Base-by-base conservation (phyloP, 2,797 vertebrate genomes). In the Kryptolebias ocellatus region DNA sequence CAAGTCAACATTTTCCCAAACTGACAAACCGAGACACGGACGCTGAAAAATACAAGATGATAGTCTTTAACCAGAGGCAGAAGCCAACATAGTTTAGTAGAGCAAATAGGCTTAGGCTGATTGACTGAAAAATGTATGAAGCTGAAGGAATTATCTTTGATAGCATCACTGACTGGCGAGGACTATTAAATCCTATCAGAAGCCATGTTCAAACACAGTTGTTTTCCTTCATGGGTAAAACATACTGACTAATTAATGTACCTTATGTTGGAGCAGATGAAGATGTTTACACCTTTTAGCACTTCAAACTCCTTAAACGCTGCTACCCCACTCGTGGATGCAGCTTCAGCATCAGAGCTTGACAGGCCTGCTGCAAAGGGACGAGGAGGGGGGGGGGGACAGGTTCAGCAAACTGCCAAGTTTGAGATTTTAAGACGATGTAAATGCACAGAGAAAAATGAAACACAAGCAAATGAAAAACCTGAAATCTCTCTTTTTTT, bases 371-470 rank as follows among this genome's bases (percentile, higher is more conserved):
- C 6, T 29, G 37, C 1, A 17, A 10, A 9, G 37, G 7, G 42
- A n/a, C 39, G 16, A 4, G 54, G 15, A 4, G 49, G 47, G 47
- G 18, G 18, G 10, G 18, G 18, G 18, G 10, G 18, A 54, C 15
- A 28, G 20, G 1, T 39, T 62, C 29, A 37, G 52, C 5, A 7
- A 27, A 34, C 29, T 60, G 24, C 8, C 18, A 44, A 4, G n/a
- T 49, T 54, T 52, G 59, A 45, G 50, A 16, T 69, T 39, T 44
- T 51, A 49, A 39, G 11, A 4, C 17, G 52, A 20, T 2, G 14
- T 53, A 55, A 74, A 81, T 39, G 52, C 61, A 64, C 72, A 28
- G 27, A 61, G 46, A 53, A 10, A 57, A 6, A 64, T 42, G 29
- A 42, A 66, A 64, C 45, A 45, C 6, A 49, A 58, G 47, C 8